Percentiles rank a stretch among this genome's conserved stretches.
Evolutionary conservation across 2,113 vertebrate species (phyloP).

Genomic region (Rallus limicola): DNA sequence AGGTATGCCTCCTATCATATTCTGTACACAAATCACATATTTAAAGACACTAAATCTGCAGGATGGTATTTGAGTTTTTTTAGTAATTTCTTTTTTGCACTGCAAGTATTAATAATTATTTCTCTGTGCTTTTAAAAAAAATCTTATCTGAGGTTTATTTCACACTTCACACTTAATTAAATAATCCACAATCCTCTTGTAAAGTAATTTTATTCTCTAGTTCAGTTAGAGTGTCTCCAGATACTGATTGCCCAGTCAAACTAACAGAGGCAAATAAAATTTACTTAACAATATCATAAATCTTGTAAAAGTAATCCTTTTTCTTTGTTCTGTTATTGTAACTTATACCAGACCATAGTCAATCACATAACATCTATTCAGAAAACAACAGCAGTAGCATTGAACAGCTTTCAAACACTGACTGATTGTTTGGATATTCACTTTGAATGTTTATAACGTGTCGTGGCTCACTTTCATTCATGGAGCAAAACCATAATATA

Average conservation of each 20-base stretch:
- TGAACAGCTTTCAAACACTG: not conserved
- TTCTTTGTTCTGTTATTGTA: not conserved
- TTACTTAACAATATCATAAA: not conserved
- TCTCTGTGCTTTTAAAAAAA: not conserved
- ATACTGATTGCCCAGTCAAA: not conserved
- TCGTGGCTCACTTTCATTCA: not conserved
- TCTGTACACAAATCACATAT: not conserved
- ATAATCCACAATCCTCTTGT: not conserved
- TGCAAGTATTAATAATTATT: not conserved
- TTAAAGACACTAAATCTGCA: not conserved
- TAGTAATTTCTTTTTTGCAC: not conserved
- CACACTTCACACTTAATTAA: not conserved
- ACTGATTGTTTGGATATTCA: not conserved
- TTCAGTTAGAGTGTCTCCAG: not conserved
- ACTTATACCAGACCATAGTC: not conserved
- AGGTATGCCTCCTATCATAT: not conserved
- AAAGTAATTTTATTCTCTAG: not conserved
- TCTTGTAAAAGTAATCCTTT: not conserved
- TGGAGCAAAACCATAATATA: not conserved
- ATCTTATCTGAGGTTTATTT: not conserved
- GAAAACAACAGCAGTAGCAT: not conserved
- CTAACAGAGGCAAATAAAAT: not conserved
- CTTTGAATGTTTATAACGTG: not conserved
- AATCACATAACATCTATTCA: not conserved
- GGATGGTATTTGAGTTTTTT: not conserved